Evolutionary conservation across 2,113 vertebrate species (phyloP).

Genomic region (Baryphthengus martii): DNA sequence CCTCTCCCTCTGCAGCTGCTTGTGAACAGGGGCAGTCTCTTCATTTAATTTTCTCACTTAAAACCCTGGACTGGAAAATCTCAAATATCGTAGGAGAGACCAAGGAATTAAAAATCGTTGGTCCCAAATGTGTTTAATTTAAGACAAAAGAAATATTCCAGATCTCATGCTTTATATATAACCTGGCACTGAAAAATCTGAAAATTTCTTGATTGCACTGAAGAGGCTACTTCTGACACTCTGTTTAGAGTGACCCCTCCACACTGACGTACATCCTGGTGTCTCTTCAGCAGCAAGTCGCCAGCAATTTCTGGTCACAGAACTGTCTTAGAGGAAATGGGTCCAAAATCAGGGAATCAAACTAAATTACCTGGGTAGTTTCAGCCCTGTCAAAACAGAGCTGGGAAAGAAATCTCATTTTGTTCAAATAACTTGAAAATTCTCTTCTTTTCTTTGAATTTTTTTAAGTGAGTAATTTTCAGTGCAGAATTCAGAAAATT

Average conservation of each 20-base stretch:
- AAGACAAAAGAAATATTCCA: constrained; percentile 6
- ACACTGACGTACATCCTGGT: rapidly evolving
- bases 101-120: neutral
- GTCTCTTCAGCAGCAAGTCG: neutral
- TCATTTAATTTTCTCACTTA: neutral
- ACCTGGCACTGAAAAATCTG: neutral
- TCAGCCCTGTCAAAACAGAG: constrained; percentile 17
- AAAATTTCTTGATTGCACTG: neutral
- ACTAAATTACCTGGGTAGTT: constrained; percentile 28
- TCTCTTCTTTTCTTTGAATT: neutral
- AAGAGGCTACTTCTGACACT: neutral
- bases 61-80: constrained; percentile 1
- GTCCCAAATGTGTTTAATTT: neutral
- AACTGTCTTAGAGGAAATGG: neutral
- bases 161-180: neutral
- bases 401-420: neutral
- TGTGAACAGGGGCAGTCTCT: neutral
- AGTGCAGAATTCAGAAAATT: neutral
- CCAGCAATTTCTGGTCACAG: neutral
- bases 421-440: neutral
- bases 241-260: neutral
- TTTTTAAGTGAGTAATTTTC: neutral
- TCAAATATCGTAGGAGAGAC: neutral
- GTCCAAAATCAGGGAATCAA: neutral
- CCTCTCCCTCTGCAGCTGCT: neutral